These are phyloP conservation scores for Chitala chitala DNA, from an alignment of 2,113 vertebrate species.

Conservation along the genomic window DNA sequence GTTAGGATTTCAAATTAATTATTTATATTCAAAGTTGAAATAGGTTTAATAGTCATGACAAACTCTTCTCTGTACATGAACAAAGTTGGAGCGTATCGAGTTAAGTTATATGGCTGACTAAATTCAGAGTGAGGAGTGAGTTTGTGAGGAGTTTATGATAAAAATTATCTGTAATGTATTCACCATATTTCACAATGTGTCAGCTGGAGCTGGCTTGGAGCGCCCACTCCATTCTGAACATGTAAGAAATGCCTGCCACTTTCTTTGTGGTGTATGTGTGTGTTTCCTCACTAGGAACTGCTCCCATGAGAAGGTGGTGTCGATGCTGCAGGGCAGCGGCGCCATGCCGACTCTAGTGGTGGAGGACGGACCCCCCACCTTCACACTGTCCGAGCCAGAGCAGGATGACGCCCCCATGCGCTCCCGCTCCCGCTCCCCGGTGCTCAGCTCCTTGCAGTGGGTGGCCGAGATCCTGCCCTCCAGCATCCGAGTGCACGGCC, in stretches of 20 bases:
- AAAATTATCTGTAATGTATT: no score
- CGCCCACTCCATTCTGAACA: no score
- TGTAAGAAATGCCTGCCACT: no score
- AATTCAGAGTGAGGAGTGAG: no score
- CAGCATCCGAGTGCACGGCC: conserved; percentile 90
- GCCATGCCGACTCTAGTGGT: conserved; percentile 93
- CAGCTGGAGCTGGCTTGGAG: no score
- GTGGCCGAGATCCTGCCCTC: conserved; percentile 93
- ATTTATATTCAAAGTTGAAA: neutral
- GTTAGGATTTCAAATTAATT: neutral
- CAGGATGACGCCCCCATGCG: conserved; percentile 58
- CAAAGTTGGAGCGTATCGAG: no score
- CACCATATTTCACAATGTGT: no score
- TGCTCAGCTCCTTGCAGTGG: conserved; percentile 94
- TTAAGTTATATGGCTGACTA: no score
- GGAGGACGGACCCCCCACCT: conserved; percentile 80
- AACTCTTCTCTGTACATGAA: neutral
- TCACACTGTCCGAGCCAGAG: conserved; percentile 73
- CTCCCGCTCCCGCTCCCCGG: conserved; percentile 68
- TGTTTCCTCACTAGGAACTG: conserved; percentile 72
- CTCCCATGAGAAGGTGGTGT: conserved; percentile 97
- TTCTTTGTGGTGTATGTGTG: no score
- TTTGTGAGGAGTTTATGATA: no score
- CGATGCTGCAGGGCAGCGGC: conserved; percentile 97
- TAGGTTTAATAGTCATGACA: neutral